Conservation (phyloP, 2,888 invertebrate genomes). For the Salticus scenicus region DNA sequence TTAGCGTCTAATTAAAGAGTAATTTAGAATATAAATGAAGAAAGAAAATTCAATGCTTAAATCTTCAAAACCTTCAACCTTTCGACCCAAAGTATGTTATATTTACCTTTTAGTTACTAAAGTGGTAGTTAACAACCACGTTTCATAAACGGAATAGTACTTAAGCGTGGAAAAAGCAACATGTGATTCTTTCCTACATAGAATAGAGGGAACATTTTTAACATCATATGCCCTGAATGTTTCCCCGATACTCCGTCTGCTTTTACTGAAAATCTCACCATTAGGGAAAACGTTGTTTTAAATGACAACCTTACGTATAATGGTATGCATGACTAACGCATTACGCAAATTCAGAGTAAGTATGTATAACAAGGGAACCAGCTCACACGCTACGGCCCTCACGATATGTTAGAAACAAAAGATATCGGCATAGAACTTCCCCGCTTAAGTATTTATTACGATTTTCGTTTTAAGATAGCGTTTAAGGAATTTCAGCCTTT, state of each 20-base stretch:
- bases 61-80: background rate
- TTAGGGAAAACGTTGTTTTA: slow-evolving; percentile 6
- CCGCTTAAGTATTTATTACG: slow-evolving; percentile 56
- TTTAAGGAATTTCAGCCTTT: slow-evolving; percentile 44
- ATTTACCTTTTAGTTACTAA: background rate
- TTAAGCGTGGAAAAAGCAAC: slow-evolving; percentile 3
- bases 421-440: slow-evolving; percentile 18
- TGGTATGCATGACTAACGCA: slow-evolving; percentile 63
- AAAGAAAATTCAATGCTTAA: background rate
- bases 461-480: slow-evolving; percentile 44
- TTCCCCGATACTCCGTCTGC: background rate
- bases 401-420: slow-evolving; percentile 20
- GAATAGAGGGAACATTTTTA: background rate
- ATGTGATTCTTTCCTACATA: background rate
- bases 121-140: background rate
- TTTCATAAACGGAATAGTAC: background rate
- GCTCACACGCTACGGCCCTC: slow-evolving; percentile 2
- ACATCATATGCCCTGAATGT: background rate
- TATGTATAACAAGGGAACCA: slow-evolving; percentile 24
- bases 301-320: slow-evolving; percentile 35
- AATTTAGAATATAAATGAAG: too few species aligned
- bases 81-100: background rate
- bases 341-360: slow-evolving; percentile 42
- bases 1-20: too few species aligned
- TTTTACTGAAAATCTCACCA: background rate